Base-by-base conservation (phyloP, 2,888 invertebrate species). In the Eucera pruinosa region DNA sequence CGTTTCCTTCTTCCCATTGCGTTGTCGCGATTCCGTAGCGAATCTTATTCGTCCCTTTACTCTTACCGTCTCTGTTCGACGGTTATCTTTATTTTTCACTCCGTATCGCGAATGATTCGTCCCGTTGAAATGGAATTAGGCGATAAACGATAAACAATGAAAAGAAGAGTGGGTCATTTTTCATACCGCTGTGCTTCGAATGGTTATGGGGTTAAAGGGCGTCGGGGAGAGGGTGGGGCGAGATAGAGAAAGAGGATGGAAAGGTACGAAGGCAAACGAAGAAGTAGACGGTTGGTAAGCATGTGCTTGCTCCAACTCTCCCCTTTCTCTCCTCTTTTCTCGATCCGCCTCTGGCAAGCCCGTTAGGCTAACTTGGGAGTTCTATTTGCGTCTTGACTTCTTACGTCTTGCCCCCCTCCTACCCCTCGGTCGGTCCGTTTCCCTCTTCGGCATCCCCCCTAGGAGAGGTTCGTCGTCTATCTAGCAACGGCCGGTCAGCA, bases 311-410 rank as follows among this genome's bases (percentile, higher is more conserved):
- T 83, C 73, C 78, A 68, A 78, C 75, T 66, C 78, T 82, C 83
- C 84, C 80, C 78, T 82, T 72, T 69, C 80, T 64, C 70, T 55
- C 54, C 65, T 30, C 65, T 52, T 69, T 73, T 66, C 73, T 62
- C 77, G 83, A 82, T 83, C 66, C 80, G 88, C 82, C 82, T 75
- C 75, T 82, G 83, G 86, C 87, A 88, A 87, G 85, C 87, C 87
- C 87, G 91, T 92, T 92, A 91, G 92, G 90, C 92, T 92, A 92
- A 92, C 84, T 92, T 92, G 90, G 91, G 92, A 89, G 89, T 89
- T 90, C 92, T 92, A 92, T 92, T 92, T 92, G 86, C 90, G 92
- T 91, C 92, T 90, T 88, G 89, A 90, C 89, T 91, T 89, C 89
- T 89, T 90, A 88, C 87, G 88, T 89, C 89, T 88, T 82, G 83